A percentile compares a stretch with the other conserved stretches of the same genome.
Conservation (phyloP, 2,113 vertebrate genomes). For the Microtus ochrogaster region DNA sequence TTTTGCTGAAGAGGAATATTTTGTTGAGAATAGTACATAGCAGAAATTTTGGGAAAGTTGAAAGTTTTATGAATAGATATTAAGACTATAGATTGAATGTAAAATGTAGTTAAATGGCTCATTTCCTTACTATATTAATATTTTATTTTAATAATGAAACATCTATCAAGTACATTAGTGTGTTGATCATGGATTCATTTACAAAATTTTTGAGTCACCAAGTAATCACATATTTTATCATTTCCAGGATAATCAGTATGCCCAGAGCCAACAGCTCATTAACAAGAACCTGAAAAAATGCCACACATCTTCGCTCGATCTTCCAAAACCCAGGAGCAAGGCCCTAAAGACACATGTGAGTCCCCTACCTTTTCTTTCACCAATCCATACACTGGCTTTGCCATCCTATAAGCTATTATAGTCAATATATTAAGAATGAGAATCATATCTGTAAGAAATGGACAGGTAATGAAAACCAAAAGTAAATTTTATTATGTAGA, state of each 20-base stretch:
- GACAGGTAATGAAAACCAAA: neutral
- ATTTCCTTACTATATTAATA: neutral
- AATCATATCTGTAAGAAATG: neutral
- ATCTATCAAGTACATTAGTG: neutral
- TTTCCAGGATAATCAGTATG: neutral
- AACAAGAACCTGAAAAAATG: neutral
- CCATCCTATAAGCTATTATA: too few relatives aligned
- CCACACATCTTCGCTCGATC: neutral
- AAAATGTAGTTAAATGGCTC: neutral
- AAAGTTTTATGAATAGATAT: neutral
- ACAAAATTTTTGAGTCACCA: conserved; percentile 30
- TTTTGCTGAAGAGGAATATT: neutral
- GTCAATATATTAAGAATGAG: neutral
- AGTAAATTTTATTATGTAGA: neutral
- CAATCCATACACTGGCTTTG: neutral
- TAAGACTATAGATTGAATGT: neutral
- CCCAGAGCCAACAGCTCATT: neutral
- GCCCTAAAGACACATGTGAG: neutral
- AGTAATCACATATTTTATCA: conserved; percentile 49
- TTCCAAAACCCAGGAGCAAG: neutral
- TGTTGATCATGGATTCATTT: conserved; percentile 22
- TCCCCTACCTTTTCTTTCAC: neutral
- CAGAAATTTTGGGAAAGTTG: neutral
- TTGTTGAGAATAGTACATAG: neutral
- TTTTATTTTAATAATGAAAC: neutral